Conservation (phyloP, 2,113 vertebrate species). For the Ondatra zibethicus region DNA sequence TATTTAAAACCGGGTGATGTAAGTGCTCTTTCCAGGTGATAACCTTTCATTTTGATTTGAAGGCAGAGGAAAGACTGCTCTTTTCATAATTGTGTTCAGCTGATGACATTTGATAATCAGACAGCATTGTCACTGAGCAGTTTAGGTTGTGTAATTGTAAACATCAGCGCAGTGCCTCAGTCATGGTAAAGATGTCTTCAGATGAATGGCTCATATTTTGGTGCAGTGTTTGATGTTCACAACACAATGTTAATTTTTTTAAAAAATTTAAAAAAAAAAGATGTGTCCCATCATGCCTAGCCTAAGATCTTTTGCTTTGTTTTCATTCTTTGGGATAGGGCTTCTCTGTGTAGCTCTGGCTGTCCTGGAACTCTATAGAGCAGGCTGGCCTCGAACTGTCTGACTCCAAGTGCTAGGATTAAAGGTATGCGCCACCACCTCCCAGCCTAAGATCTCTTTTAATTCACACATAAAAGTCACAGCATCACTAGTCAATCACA, state of each 20-base stretch:
- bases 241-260: slow-evolving; percentile 76
- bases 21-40: slow-evolving; percentile 81
- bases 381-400: background rate
- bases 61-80: slow-evolving; percentile 60
- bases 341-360: background rate
- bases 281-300: background rate
- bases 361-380: background rate
- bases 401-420: background rate
- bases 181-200: slow-evolving; percentile 78
- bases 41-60: slow-evolving; percentile 72
- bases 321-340: background rate
- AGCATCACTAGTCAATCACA: background rate
- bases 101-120: slow-evolving; percentile 79
- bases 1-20: slow-evolving; percentile 57
- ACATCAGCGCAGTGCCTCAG: slow-evolving; percentile 69
- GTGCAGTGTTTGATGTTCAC: slow-evolving; percentile 87
- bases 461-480: slow-evolving; percentile 21
- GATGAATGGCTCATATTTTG: slow-evolving; percentile 81
- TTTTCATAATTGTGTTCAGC: slow-evolving; percentile 75
- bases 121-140: slow-evolving; percentile 76
- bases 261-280: too few relatives aligned
- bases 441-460: background rate
- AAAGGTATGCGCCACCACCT: background rate
- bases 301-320: background rate
- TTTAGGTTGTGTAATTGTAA: slow-evolving; percentile 79